A percentile compares a stretch with the other conserved stretches of the same genome.
Conservation (phyloP, 2,888 invertebrate genomes). For the Chaetogeoica ovagalla region DNA sequence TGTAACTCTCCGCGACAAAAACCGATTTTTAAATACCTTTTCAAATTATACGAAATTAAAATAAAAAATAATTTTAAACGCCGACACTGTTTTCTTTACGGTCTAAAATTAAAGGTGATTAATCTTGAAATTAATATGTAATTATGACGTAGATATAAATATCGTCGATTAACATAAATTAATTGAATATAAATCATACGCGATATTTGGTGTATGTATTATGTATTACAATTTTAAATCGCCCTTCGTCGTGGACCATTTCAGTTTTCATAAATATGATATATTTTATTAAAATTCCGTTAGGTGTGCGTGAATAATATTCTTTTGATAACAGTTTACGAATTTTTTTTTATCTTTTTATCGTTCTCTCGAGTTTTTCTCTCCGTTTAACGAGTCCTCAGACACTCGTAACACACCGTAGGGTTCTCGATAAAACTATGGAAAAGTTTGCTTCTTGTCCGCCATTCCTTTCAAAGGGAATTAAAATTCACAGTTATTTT, state of each 20-base stretch:
- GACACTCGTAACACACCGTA: slow-evolving; percentile 21
- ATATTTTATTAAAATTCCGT: neutral
- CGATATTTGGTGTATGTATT: neutral
- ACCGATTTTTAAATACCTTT: no score
- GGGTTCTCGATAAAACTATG: slow-evolving; percentile 9
- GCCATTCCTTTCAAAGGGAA: neutral
- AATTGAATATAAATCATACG: no score
- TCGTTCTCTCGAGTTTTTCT: slow-evolving; percentile 12
- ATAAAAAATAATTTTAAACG: no score
- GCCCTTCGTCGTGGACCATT: neutral
- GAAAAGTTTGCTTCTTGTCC: slow-evolving; percentile 2
- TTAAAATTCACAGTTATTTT: slow-evolving; percentile 3
- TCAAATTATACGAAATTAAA: no score
- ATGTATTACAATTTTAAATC: neutral
- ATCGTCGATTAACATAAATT: no score
- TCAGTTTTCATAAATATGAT: neutral
- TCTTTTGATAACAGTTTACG: slow-evolving; percentile 2
- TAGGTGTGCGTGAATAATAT: neutral
- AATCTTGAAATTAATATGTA: no score
- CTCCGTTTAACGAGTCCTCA: slow-evolving; percentile 18
- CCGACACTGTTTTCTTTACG: no score
- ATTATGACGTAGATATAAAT: no score
- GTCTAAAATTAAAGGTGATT: no score
- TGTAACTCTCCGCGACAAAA: no score
- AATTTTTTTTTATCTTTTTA: slow-evolving; percentile 16